Conservation (phyloP, 2,113 vertebrate species). For the Myotis davidii region DNA sequence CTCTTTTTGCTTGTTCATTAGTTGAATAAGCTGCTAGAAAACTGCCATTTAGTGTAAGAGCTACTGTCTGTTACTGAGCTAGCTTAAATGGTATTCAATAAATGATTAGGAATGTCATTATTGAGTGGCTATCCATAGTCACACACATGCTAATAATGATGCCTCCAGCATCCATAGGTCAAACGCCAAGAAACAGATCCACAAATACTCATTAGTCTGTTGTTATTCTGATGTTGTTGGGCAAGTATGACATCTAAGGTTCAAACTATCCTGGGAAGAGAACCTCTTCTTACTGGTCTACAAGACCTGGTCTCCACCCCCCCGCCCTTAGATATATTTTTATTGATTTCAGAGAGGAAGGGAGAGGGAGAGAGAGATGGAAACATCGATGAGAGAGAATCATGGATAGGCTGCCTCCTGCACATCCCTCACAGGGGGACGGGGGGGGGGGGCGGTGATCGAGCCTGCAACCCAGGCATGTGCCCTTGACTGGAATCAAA, state of each 20-base stretch:
- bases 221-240: not conserved
- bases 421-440: too few species aligned
- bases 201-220: constrained; percentile 19
- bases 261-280: not conserved
- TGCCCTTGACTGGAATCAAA: too few species aligned
- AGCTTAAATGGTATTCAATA: constrained; percentile 72
- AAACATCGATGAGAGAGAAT: too few species aligned
- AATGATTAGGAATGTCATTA: constrained; percentile 71
- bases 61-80: constrained; percentile 56
- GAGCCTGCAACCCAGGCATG: too few species aligned
- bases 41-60: constrained; percentile 61
- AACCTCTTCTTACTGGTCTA: not conserved
- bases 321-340: too few species aligned
- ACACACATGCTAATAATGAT: constrained; percentile 64
- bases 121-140: constrained; percentile 63
- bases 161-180: constrained; percentile 43
- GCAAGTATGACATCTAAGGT: not conserved
- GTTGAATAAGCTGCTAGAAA: constrained; percentile 69
- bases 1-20: constrained; percentile 61
- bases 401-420: too few species aligned
- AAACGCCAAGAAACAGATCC: constrained; percentile 61
- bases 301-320: not conserved
- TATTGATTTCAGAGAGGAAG: too few species aligned
- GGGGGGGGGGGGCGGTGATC: too few species aligned
- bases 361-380: too few species aligned